These are phyloP conservation scores for Pseudococcus viburni DNA, from an alignment of 2,888 invertebrate genomes.

Conservation along the genomic window DNA sequence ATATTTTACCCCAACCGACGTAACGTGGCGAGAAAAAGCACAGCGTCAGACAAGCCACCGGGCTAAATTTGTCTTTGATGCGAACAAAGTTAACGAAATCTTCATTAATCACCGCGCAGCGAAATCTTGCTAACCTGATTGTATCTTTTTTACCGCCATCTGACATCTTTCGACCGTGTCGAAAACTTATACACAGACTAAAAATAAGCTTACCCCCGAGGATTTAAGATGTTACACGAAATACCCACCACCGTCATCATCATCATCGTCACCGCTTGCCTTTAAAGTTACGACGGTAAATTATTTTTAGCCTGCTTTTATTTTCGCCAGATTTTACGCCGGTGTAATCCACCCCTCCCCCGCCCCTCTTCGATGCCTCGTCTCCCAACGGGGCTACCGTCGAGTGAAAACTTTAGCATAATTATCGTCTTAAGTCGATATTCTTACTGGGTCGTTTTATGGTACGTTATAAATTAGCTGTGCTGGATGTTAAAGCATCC, in stretches of 20 bases:
- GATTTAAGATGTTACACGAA: slow-evolving; percentile 30
- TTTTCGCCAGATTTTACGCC: slow-evolving; percentile 4
- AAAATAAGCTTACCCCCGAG: slow-evolving; percentile 33
- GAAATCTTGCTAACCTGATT: slow-evolving; percentile 30
- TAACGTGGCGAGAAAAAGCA: neutral
- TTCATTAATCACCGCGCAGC: slow-evolving; percentile 40
- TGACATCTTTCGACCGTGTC: slow-evolving; percentile 21
- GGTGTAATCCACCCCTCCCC: neutral
- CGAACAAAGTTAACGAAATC: slow-evolving; percentile 8
- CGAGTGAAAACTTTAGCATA: neutral
- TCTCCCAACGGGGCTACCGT: neutral
- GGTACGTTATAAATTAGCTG: neutral
- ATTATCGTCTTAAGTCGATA: neutral
- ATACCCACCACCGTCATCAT: neutral
- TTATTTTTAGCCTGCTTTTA: slow-evolving; percentile 26
- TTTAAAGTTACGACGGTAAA: slow-evolving; percentile 20
- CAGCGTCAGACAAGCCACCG: neutral
- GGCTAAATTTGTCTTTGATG: slow-evolving; percentile 48
- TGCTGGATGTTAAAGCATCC: neutral
- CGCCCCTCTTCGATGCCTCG: too few species aligned
- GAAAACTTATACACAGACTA: slow-evolving; percentile 26
- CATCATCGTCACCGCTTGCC: neutral
- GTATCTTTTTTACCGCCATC: slow-evolving; percentile 35
- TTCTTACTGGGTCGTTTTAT: neutral
- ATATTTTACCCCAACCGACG: too few species aligned